Evolutionary conservation across 2,797 vertebrate species (phyloP).

Genomic region (Acipenser transmontanus): DNA sequence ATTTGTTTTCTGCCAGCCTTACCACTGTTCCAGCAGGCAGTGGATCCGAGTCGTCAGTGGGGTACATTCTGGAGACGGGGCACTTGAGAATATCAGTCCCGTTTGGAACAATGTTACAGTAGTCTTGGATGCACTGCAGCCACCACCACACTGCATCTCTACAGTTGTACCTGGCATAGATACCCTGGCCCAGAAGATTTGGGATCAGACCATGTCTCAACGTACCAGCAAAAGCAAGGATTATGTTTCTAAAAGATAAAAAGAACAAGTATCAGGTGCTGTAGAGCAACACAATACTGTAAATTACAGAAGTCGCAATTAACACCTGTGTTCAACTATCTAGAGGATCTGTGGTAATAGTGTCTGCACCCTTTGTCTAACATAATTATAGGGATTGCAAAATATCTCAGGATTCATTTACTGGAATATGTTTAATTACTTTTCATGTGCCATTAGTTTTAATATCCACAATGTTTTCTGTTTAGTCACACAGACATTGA

Average conservation of each 20-base stretch:
- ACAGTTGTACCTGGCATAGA: conserved; percentile 82
- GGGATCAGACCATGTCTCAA: conserved; percentile 91
- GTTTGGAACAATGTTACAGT: conserved; percentile 65
- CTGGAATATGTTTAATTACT: too few species aligned
- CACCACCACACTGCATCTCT: conserved; percentile 98
- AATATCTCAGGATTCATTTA: too few species aligned
- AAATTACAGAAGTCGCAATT: too few species aligned
- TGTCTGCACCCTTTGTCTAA: too few species aligned
- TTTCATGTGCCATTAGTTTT: too few species aligned
- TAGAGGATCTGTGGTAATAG: too few species aligned
- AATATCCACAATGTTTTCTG: too few species aligned
- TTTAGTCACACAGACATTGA: too few species aligned
- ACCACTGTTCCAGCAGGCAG: conserved; percentile 68
- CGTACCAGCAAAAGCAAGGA: conserved; percentile 82
- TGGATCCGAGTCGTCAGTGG: conserved; percentile 74
- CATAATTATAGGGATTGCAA: too few species aligned
- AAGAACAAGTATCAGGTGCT: too few species aligned
- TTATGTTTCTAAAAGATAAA: conserved; percentile 72
- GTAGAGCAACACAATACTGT: too few species aligned
- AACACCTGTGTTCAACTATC: too few species aligned
- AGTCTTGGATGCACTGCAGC: conserved; percentile 92
- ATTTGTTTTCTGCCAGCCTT: conserved; percentile 21
- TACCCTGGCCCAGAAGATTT: conserved; percentile 86
- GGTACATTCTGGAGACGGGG: conserved; percentile 85
- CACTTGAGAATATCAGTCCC: conserved; percentile 76